Conservation (phyloP, 2,888 invertebrate species). For the Polydrusus tereticollis region DNA sequence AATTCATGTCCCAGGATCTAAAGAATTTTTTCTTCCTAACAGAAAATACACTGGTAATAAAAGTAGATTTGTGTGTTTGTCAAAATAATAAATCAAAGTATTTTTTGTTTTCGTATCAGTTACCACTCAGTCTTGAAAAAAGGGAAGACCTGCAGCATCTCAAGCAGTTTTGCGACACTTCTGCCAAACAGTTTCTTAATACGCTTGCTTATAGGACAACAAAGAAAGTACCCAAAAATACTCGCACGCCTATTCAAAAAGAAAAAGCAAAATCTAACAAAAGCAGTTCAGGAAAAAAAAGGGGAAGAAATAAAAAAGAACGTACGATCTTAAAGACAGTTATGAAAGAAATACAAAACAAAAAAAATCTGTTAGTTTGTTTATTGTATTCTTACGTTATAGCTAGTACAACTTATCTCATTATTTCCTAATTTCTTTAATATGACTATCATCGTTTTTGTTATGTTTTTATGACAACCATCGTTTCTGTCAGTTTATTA, state of each 20-base stretch:
- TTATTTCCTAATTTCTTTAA: not conserved
- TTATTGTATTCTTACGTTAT: not conserved
- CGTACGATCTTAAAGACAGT: not conserved
- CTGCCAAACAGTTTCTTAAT: not conserved
- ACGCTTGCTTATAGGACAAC: conserved; percentile 2
- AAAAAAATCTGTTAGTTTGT: not conserved
- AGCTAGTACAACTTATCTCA: not conserved
- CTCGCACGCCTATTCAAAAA: not conserved
- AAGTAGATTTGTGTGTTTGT: not conserved
- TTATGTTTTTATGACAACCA: not conserved
- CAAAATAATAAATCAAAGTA: not conserved
- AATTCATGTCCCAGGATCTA: not conserved
- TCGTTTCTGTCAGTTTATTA: not conserved
- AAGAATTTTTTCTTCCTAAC: not conserved
- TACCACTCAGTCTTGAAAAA: conserved; percentile 6
- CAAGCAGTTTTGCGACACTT: not conserved
- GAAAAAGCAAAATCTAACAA: not conserved
- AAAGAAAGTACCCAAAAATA: not conserved
- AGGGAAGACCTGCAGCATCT: conserved; percentile 2
- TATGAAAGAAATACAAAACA: not conserved
- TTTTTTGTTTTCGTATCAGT: conserved; percentile 1
- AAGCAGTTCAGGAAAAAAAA: not conserved
- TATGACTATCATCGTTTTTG: not conserved
- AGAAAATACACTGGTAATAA: not conserved
- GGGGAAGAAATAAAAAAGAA: not conserved